Conservation (phyloP, 2,797 vertebrate species). For the Vultur gryphus region DNA sequence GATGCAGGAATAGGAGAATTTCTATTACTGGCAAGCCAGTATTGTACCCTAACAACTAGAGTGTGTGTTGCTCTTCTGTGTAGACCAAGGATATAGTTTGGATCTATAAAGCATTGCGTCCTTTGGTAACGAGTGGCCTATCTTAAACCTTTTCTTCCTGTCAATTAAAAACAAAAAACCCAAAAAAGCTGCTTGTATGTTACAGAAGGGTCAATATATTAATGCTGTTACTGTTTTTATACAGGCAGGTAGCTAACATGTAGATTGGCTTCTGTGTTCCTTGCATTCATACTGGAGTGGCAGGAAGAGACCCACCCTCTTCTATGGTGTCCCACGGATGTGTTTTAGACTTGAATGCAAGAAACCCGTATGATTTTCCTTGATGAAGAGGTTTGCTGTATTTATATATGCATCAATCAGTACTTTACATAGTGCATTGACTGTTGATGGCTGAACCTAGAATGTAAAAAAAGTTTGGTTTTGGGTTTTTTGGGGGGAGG, state of each 20-base stretch:
- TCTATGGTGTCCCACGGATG: not conserved
- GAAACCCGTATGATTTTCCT: not conserved
- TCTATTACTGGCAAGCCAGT: not conserved
- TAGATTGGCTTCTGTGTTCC: not conserved
- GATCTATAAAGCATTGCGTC: not conserved
- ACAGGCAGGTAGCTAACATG: not conserved
- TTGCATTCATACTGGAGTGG: not conserved
- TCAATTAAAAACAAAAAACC: not conserved
- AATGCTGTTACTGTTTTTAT: not conserved
- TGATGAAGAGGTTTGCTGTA: not conserved
- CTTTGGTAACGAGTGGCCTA: not conserved
- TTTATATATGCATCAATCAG: not conserved
- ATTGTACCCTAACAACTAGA: not conserved
- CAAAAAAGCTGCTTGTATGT: not conserved
- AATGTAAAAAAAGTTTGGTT: not conserved
- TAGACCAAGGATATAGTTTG: not conserved
- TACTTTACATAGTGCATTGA: not conserved
- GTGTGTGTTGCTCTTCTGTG: not conserved
- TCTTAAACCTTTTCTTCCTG: not conserved
- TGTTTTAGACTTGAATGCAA: not conserved
- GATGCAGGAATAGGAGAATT: not conserved
- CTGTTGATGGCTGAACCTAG: not conserved
- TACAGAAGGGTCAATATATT: not conserved
- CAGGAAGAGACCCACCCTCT: not conserved
- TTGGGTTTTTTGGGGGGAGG: accelerated